A percentile compares a stretch with the other conserved stretches of the same genome.
phyloP scores from a whole-genome alignment of 2,797 vertebrate species.

The Crocodylus rhombifer region DNA sequence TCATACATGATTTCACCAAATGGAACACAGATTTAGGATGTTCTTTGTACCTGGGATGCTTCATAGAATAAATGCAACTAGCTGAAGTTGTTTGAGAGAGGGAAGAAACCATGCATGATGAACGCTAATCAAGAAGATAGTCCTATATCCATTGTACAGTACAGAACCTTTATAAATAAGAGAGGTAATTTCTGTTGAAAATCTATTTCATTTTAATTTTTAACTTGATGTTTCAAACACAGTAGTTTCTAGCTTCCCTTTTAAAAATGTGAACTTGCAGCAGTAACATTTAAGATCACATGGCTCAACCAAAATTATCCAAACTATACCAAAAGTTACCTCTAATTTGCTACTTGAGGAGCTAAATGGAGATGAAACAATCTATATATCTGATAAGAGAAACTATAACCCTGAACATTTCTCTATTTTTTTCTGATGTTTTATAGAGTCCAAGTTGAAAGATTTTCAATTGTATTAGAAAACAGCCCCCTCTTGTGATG shows the following conservation, averaged over 20 bases:
- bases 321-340: background rate
- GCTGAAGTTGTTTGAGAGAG: background rate
- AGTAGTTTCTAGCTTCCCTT: background rate
- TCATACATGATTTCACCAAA: background rate
- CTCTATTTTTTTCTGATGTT: background rate
- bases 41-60: background rate
- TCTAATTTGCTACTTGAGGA: conserved; percentile 36
- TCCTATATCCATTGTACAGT: background rate
- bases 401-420: conserved; percentile 10
- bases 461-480: conserved; percentile 25
- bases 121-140: background rate
- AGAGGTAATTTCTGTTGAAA: background rate
- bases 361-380: background rate
- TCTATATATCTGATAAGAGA: background rate
- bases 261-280: background rate
- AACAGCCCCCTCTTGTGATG: conserved; percentile 80
- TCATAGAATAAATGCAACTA: background rate
- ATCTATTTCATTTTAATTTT: too few relatives aligned
- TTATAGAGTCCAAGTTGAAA: background rate
- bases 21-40: rapidly evolving
- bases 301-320: background rate
- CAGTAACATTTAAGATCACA: background rate
- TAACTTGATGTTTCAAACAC: background rate
- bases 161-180: background rate
- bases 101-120: background rate